Base-by-base conservation (phyloP, 2,797 vertebrate species). In the Channallabes apus region DNA sequence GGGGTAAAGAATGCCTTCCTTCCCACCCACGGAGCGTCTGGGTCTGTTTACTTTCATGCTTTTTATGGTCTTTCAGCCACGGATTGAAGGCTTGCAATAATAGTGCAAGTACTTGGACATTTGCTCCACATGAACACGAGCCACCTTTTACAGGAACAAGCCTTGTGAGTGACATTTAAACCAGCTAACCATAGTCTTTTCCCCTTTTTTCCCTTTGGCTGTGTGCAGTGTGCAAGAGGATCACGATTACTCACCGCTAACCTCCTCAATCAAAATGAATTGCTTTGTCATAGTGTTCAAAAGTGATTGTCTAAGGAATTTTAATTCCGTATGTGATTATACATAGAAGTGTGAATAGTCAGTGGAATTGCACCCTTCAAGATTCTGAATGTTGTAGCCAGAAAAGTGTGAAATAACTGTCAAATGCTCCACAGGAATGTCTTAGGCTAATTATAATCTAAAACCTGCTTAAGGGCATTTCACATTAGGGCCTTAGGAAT, bases 81-180 rank as follows among this genome's bases (percentile, higher is more conserved):
- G 17, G n/a, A 65, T 20, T 51, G 38, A 24, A 27, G 14, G 46
- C 35, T 18, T 38, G 8, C 59, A 79, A 51, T 80, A 51, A 80
- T 20, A 80, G 41, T 65, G 61, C 41, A 51, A 80, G n/a, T n/a
- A 51, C 38, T 80, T 80, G 24, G 14, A 80, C 61, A 79, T 80
- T 51, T 65, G 38, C 61, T 17, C 24, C 15, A 65, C 56, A 35
- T 35, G 11, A 20, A 29, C 18, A 78, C 46, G 72, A 29, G 29
- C 22, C 4, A 22, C 69, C 5, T 73, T 51, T 73, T 73, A 27
- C 38, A 73, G 24, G 17, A 58, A 76, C 11, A 76, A 58, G 27
- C 17, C 51, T 56, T 56, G 51, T 32, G 73, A 56, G 7, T 76
- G 73, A 76, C 46, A 56, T 76, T 76, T 54, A 29, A 56, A 76